Evolutionary conservation across 2,797 vertebrate species (phyloP).

Genomic region (Halcyon smyrnensis): DNA sequence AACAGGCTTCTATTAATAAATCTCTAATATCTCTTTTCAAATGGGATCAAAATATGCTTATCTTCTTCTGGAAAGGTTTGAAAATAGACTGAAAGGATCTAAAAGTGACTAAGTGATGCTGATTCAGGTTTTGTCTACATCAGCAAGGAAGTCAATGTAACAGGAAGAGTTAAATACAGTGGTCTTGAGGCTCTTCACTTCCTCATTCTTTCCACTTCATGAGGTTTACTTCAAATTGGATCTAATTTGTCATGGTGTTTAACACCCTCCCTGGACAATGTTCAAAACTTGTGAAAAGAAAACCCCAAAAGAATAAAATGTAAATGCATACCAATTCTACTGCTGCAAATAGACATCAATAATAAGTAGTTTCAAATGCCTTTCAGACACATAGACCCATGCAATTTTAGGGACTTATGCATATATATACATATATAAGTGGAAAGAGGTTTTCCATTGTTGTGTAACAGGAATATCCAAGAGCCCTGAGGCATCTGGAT

Average conservation of each 20-base stretch:
- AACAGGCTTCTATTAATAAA: not conserved
- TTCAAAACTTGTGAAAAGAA: not conserved
- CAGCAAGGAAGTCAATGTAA: not conserved
- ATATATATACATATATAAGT: not conserved
- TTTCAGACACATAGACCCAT: not conserved
- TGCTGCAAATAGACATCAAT: not conserved
- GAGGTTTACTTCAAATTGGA: not conserved
- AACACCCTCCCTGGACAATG: not conserved
- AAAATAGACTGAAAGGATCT: not conserved
- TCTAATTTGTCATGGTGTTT: not conserved
- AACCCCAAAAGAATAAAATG: not conserved
- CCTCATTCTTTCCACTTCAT: not conserved
- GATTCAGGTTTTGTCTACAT: not conserved
- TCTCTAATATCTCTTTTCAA: not conserved
- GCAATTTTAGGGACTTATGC: too few species aligned
- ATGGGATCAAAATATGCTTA: not conserved
- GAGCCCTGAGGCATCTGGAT: not conserved
- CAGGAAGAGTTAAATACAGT: not conserved
- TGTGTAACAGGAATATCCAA: not conserved
- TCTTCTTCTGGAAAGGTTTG: not conserved
- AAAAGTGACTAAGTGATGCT: not conserved
- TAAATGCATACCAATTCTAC: not conserved
- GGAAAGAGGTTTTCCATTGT: not conserved
- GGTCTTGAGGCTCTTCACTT: not conserved
- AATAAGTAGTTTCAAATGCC: not conserved